These are phyloP conservation scores for Osmerus eperlanus DNA, from an alignment of 2,113 vertebrate species.

Conservation along the genomic window DNA sequence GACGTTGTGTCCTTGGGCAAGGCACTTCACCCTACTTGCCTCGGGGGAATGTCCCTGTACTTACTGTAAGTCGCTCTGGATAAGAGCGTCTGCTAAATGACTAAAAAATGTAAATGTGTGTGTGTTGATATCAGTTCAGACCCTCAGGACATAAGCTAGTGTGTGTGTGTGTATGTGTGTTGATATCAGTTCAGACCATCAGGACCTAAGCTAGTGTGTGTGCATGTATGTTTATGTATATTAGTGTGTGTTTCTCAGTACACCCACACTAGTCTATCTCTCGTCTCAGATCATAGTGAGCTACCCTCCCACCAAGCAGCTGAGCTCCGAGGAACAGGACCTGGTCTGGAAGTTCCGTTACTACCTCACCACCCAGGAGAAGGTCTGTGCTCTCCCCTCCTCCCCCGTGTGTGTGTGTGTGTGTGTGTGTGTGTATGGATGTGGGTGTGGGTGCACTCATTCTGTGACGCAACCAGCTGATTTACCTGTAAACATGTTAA, in stretches of 20 bases:
- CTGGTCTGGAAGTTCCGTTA: slow-evolving; percentile 99
- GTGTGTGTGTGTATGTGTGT: neutral
- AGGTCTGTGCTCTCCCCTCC: slow-evolving; percentile 66
- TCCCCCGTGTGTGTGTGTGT: neutral
- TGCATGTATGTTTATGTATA: neutral
- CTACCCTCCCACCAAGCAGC: slow-evolving; percentile 95
- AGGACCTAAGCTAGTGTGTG: neutral
- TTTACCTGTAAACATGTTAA: neutral
- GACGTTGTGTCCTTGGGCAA: no score
- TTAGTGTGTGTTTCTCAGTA: slow-evolving; percentile 7
- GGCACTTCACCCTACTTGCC: no score
- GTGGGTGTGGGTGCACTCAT: neutral
- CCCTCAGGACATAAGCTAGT: neutral
- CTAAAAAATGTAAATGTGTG: no score
- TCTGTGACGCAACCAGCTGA: neutral
- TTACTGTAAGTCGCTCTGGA: no score
- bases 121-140: no score
- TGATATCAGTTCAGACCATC: no score
- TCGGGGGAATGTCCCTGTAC: no score
- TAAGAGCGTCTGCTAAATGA: no score
- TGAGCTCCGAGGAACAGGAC: slow-evolving; percentile 96
- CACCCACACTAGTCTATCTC: no score
- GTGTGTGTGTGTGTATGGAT: neutral
- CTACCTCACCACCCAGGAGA: slow-evolving; percentile 97
- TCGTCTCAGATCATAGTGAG: slow-evolving; percentile 88